Evolutionary conservation across 2,888 invertebrate species (phyloP).

Genomic region (Oscheius sp.): DNA sequence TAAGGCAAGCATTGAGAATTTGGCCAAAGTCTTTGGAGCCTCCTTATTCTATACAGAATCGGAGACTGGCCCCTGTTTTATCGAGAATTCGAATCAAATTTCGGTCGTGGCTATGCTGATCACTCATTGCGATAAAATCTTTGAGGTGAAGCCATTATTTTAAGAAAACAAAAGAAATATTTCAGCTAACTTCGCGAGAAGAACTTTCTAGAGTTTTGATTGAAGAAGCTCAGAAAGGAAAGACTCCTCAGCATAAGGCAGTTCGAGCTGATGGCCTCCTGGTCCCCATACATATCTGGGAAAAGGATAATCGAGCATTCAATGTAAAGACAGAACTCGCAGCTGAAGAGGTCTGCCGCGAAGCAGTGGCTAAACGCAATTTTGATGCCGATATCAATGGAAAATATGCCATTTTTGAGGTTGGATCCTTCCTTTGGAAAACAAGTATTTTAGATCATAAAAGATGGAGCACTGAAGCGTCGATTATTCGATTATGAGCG

Average conservation of each 20-base stretch:
- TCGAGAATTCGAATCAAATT: constrained; percentile 40
- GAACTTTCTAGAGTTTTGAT: constrained; percentile 44
- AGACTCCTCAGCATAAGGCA: constrained; percentile 8
- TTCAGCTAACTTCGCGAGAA: constrained; percentile 40
- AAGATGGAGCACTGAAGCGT: constrained; percentile 36
- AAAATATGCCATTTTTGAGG: constrained; percentile 62
- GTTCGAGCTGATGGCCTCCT: constrained; percentile 57
- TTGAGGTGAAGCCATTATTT: constrained; percentile 42
- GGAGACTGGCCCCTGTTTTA: constrained; percentile 26
- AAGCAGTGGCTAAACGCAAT: constrained; percentile 37
- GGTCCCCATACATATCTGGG: constrained; percentile 64
- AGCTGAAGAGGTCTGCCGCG: constrained; percentile 48
- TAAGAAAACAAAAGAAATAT: background rate
- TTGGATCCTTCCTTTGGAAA: background rate
- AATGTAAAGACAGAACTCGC: constrained; percentile 61
- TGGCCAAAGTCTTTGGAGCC: constrained; percentile 61
- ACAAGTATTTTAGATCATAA: constrained; percentile 31
- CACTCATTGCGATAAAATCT: constrained; percentile 50
- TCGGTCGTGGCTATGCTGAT: constrained; percentile 55
- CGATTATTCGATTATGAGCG: constrained; percentile 40
- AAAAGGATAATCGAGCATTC: constrained; percentile 66
- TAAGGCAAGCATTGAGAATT: constrained; percentile 62
- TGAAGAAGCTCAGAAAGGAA: constrained; percentile 37
- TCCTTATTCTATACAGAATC: constrained; percentile 55
- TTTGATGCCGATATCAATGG: constrained; percentile 40